Evolutionary conservation across 2,888 invertebrate species (phyloP), one percentile per base, ranked within the genome.

Genomic region (Spialia ferax): DNA sequence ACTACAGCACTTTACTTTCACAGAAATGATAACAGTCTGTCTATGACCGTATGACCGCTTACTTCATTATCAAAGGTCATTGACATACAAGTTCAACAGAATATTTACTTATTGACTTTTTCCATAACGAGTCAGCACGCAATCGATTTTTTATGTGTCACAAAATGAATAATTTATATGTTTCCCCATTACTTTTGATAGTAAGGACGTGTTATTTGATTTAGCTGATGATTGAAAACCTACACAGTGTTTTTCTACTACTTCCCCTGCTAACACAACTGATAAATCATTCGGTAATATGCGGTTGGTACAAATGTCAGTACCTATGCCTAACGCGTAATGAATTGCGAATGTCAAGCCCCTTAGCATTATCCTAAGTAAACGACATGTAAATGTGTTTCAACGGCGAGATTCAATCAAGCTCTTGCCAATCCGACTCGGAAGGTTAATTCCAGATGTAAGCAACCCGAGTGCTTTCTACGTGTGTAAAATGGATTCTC

Each of bases 21-120:
- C 73, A 72, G 75, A 70, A 74, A 63, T 71, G 75, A 78, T 79
- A 77, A 78, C 70, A 35, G 69, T 72, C 72, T 67, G 56, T 63
- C 64, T 50, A 13, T 50, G 45, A 45, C 7, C 15, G 15, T n/a
- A 63, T 22, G 71, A 73, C 69, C 73, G 77, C 70, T 38, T 35
- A 38, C 23, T 42, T 73, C 72, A 60, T 67, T 77, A 79, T 76
- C 73, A 56, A 63, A 71, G 73, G 77, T 78, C 77, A 70, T 71
- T 74, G 77, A 81, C 80, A 72, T 67, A 73, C 71, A 74, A 74
- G 73, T 77, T 75, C 73, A 76, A 75, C 73, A 75, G 18, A 32
- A 48, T 45, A 48, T 45, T 7, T 8, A 6, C 10, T 18, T 11
- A 60, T 60, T 48, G 29, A 3, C 11, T 15, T 54, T 54, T 26